Conservation (phyloP, 2,113 vertebrate species). For the Gavialis gangeticus region DNA sequence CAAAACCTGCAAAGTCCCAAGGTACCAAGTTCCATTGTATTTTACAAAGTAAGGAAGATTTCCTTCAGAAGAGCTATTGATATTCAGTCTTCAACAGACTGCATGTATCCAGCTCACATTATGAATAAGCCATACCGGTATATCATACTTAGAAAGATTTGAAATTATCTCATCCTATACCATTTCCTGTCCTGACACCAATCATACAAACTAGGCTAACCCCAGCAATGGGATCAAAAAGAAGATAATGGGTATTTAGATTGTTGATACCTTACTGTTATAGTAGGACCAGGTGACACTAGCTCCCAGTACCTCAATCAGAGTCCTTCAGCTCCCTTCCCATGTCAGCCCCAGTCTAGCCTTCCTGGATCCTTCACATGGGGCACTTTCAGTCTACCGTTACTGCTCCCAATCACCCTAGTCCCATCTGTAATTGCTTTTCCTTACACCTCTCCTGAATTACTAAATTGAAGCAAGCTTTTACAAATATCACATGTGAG, state of each 20-base stretch:
- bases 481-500: background rate
- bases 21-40: background rate
- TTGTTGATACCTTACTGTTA: background rate
- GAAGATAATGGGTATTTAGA: constrained; percentile 26
- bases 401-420: background rate
- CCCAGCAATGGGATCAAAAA: background rate
- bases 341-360: background rate
- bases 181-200: constrained; percentile 72
- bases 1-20: background rate
- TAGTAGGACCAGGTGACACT: background rate
- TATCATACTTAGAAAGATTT: constrained; percentile 33
- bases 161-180: constrained; percentile 68
- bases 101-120: background rate
- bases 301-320: background rate
- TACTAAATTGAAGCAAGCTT: background rate
- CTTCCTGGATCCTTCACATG: background rate
- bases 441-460: background rate
- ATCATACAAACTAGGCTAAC: constrained; percentile 21
- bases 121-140: background rate
- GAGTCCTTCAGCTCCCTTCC: background rate
- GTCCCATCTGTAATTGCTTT: background rate
- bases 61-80: background rate
- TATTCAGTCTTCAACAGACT: background rate
- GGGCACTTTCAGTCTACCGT: background rate
- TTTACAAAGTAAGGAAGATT: constrained; percentile 7